These are phyloP conservation scores for Dinocampus coccinellae DNA, from an alignment of 2,888 invertebrate species.

Conservation along the genomic window DNA sequence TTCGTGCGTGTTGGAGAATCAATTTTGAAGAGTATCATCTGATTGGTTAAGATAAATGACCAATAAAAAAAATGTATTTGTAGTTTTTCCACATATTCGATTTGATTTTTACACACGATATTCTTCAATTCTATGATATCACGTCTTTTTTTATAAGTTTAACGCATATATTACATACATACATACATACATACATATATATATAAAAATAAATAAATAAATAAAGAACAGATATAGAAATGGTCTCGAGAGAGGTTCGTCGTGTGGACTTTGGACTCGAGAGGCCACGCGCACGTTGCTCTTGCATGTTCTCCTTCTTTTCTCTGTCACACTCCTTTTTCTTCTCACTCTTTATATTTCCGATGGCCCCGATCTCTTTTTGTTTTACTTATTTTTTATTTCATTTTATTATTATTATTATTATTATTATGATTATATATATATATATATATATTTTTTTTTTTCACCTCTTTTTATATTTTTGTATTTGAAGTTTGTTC, in stretches of 20 bases:
- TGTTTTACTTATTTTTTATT: conserved; percentile 8
- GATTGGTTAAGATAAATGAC: too few relatives aligned
- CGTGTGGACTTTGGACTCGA: not conserved
- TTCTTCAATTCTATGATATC: too few relatives aligned
- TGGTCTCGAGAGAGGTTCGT: not conserved
- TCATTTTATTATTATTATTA: conserved; percentile 23
- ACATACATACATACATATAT: not conserved
- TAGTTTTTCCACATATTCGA: too few relatives aligned
- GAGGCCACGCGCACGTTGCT: conserved; percentile 1
- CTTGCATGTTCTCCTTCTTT: not conserved
- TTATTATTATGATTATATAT: too few relatives aligned
- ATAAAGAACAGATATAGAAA: not conserved
- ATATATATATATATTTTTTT: too few relatives aligned
- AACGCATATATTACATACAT: not conserved
- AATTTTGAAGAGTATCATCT: too few relatives aligned
- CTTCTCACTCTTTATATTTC: conserved; percentile 45
- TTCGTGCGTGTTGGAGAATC: too few relatives aligned
- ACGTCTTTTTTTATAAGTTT: too few relatives aligned
- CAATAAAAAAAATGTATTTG: too few relatives aligned
- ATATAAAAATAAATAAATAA: not conserved
- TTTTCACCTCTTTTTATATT: conserved; percentile 8
- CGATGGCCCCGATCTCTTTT: conserved; percentile 45
- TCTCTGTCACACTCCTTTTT: conserved; percentile 1
- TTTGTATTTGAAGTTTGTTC: too few relatives aligned
- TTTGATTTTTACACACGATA: too few relatives aligned